A percentile compares a stretch with the other conserved stretches of the same genome.
Conservation (phyloP, 2,797 vertebrate genomes). For the Hemibagrus guttatus region DNA sequence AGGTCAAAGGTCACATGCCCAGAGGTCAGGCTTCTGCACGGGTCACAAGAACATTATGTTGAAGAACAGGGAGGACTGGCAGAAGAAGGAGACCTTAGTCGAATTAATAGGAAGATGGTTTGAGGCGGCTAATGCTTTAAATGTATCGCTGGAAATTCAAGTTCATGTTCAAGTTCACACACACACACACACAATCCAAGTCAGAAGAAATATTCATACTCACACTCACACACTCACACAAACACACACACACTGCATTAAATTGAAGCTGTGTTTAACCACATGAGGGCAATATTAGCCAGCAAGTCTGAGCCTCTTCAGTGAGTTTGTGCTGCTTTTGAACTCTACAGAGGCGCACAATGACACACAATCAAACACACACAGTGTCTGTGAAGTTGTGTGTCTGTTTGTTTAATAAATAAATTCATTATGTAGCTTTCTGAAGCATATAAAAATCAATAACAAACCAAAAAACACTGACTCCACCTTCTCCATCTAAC, state of each 20-base stretch:
- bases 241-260: not conserved
- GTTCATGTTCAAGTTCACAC: not conserved
- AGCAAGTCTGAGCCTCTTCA: constrained; percentile 9
- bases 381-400: not conserved
- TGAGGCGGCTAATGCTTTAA: not conserved
- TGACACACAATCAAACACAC: not conserved
- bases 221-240: not conserved
- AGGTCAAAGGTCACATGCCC: constrained; percentile 74
- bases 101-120: not conserved
- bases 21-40: constrained; percentile 70
- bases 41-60: constrained; percentile 34
- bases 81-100: not conserved
- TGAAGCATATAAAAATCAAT: no score
- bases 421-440: not conserved
- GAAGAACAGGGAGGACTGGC: not conserved
- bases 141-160: not conserved
- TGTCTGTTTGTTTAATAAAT: not conserved
- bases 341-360: not conserved
- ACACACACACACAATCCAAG: no score
- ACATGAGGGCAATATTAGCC: constrained; percentile 57
- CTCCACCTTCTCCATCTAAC: not conserved
- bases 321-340: not conserved
- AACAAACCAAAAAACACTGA: not conserved
- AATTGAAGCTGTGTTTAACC: constrained; percentile 20
- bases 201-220: no score